Conservation (phyloP, 2,797 vertebrate genomes). For the Chelidonichthys spinosus region DNA sequence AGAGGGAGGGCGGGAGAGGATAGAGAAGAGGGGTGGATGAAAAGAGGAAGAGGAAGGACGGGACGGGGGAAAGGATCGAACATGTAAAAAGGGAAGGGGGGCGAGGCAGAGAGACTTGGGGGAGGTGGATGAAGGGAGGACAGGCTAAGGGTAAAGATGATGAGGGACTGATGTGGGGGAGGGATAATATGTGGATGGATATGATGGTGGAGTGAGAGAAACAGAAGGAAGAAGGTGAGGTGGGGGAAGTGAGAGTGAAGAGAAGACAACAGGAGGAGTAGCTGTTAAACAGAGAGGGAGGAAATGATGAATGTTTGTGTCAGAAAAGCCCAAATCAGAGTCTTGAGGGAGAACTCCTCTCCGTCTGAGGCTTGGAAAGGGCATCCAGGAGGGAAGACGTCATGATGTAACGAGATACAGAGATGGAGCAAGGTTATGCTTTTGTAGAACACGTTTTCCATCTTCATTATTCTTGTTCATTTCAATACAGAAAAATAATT, state of each 20-base stretch:
- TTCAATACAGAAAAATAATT: background rate
- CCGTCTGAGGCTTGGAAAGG: slow-evolving; percentile 36
- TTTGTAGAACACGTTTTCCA: background rate
- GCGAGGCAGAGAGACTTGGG: background rate
- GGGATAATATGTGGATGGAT: slow-evolving; percentile 21
- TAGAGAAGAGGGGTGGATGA: slow-evolving; percentile 18
- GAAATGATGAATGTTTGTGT: slow-evolving; percentile 60
- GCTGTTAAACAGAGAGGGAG: slow-evolving; percentile 19
- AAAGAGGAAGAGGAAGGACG: background rate
- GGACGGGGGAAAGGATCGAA: background rate
- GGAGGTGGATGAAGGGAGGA: slow-evolving; percentile 21
- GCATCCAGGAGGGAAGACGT: background rate
- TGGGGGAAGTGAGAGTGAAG: slow-evolving; percentile 12
- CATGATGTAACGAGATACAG: background rate
- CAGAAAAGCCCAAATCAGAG: slow-evolving; percentile 57
- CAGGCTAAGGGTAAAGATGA: slow-evolving; percentile 16
- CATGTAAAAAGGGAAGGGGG: slow-evolving; percentile 12
- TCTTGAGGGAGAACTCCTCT: slow-evolving; percentile 58
- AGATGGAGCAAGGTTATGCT: background rate
- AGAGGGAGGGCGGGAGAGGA: slow-evolving; percentile 59
- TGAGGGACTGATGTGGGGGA: slow-evolving; percentile 23
- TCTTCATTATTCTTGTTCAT: background rate
- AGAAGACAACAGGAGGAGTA: background rate
- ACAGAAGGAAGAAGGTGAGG: slow-evolving; percentile 20
- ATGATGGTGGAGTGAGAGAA: slow-evolving; percentile 26